Conservation (phyloP, 1,140 invertebrate species). For the Aphaenogaster floridana region DNA sequence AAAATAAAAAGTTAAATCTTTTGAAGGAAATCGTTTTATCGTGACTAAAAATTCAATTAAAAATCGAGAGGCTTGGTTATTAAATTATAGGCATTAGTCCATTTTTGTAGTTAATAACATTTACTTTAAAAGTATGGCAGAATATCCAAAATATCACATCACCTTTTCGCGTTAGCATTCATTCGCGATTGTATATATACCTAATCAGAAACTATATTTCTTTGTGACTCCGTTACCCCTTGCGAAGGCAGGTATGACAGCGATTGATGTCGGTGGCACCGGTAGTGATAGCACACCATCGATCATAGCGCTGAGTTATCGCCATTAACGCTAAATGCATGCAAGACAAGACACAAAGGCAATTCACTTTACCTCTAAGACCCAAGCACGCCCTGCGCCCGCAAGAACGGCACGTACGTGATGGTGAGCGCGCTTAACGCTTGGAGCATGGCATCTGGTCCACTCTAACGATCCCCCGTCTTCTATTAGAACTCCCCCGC, state of each 20-base stretch:
- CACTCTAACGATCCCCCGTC: slow-evolving; percentile 65
- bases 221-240: slow-evolving; percentile 16
- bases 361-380: slow-evolving; percentile 66
- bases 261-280: slow-evolving; percentile 56
- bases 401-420: slow-evolving; percentile 65
- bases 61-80: neutral
- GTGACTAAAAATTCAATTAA: slow-evolving; percentile 23
- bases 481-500: slow-evolving; percentile 55
- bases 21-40: neutral
- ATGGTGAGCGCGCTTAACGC: slow-evolving; percentile 50
- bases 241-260: slow-evolving; percentile 25
- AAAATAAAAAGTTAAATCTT: slow-evolving; percentile 15
- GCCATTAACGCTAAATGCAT: slow-evolving; percentile 72
- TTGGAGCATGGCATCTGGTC: slow-evolving; percentile 62
- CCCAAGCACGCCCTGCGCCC: slow-evolving; percentile 51
- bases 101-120: neutral
- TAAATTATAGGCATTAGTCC: neutral
- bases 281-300: slow-evolving; percentile 59
- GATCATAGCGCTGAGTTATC: slow-evolving; percentile 69
- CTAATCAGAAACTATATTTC: slow-evolving; percentile 36
- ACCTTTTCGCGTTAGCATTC: neutral
- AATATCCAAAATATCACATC: neutral
- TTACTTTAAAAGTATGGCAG: neutral
- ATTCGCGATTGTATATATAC: neutral
- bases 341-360: slow-evolving; percentile 71